A percentile compares a stretch with the other conserved stretches of the same genome.
Conservation (phyloP, 1,140 invertebrate genomes). For the Coelopa frigida region DNA sequence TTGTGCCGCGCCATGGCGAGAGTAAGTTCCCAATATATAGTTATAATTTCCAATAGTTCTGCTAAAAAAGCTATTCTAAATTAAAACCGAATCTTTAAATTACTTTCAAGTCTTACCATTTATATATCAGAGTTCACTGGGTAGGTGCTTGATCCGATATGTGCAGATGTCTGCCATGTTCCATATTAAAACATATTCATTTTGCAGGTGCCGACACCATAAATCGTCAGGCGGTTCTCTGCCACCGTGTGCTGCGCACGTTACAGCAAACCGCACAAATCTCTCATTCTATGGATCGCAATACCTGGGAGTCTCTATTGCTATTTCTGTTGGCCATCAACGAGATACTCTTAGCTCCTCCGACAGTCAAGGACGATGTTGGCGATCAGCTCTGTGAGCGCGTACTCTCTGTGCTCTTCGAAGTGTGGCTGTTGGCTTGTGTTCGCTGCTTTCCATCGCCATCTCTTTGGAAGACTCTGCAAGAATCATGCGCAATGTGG, state of each 20-base stretch:
- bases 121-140: slow-evolving; percentile 78
- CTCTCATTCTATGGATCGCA: slow-evolving; percentile 67
- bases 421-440: slow-evolving; percentile 92
- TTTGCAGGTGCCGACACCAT: slow-evolving; percentile 72
- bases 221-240: slow-evolving; percentile 88
- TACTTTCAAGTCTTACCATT: slow-evolving; percentile 71
- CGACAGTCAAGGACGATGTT: slow-evolving; percentile 86
- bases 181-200: not conserved
- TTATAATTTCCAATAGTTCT: slow-evolving; percentile 2
- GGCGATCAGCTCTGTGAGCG: slow-evolving; percentile 92
- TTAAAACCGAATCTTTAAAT: slow-evolving; percentile 11
- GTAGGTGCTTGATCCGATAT: slow-evolving; percentile 49
- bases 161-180: not conserved
- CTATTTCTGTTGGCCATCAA: slow-evolving; percentile 89
- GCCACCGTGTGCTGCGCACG: slow-evolving; percentile 86
- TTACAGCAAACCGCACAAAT: slow-evolving; percentile 80
- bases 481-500: slow-evolving; percentile 88
- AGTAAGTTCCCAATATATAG: slow-evolving; percentile 52
- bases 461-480: slow-evolving; percentile 90
- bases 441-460: slow-evolving; percentile 81
- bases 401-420: slow-evolving; percentile 87
- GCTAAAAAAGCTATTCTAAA: slow-evolving; percentile 2
- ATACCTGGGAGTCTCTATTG: slow-evolving; percentile 87
- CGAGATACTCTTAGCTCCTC: slow-evolving; percentile 83
- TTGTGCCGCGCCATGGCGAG: slow-evolving; percentile 87